Percentiles rank a stretch among this genome's conserved stretches.
phyloP scores from a whole-genome alignment of 2,888 invertebrate species.

The Rhimphoctona megacephalus region DNA sequence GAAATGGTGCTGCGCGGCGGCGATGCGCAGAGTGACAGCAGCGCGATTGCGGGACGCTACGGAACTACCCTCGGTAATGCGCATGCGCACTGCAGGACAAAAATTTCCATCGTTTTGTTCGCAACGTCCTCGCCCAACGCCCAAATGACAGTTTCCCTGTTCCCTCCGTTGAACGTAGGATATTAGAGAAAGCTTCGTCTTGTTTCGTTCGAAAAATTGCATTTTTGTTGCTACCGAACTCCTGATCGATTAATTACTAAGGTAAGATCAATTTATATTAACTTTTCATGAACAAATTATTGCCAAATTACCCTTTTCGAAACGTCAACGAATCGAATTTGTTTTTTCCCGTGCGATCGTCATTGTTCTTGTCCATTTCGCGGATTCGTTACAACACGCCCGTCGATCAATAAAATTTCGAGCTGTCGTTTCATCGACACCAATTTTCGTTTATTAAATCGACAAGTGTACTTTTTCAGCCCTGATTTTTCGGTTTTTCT shows the following conservation, averaged over 20 bases:
- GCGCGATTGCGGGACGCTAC: conserved; percentile 43
- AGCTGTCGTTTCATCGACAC: neutral
- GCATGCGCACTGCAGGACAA: conserved; percentile 16
- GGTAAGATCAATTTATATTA: conserved; percentile 19
- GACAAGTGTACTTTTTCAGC: neutral
- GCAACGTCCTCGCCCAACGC: neutral
- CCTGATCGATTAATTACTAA: conserved; percentile 33
- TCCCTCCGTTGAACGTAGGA: conserved; percentile 53
- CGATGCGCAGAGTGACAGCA: conserved; percentile 5
- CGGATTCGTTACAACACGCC: conserved; percentile 19
- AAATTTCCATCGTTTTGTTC: neutral
- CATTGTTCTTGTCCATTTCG: conserved; percentile 61
- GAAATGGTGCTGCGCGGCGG: conserved; percentile 10
- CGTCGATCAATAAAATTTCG: conserved; percentile 59
- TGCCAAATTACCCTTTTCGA: neutral
- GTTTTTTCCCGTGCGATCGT: conserved; percentile 33
- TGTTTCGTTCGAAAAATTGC: conserved; percentile 54
- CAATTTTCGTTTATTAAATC: conserved; percentile 1
- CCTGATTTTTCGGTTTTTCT: neutral
- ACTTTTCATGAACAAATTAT: neutral
- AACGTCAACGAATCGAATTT: conserved; percentile 20
- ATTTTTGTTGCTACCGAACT: conserved; percentile 52
- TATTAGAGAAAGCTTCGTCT: conserved; percentile 57
- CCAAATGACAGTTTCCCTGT: conserved; percentile 48
- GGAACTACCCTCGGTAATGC: conserved; percentile 33